Percentiles rank a stretch among this genome's conserved stretches.
These are phyloP conservation scores for Argentina silus DNA, from an alignment of 2,797 vertebrate species.

Conservation along the genomic window DNA sequence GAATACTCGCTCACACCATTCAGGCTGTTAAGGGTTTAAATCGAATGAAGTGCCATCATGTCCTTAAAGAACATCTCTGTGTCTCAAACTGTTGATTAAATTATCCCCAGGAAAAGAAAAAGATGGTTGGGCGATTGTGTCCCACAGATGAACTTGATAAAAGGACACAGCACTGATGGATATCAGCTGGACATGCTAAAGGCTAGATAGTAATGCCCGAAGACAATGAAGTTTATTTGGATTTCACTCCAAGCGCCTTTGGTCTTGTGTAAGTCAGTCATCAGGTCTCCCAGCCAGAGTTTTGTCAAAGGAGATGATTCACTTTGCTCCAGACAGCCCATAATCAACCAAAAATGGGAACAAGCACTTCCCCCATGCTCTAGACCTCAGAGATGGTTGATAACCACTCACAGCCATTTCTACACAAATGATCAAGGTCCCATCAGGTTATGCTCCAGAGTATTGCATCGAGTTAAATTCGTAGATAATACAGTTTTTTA, in stretches of 20 bases:
- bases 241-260: constrained; percentile 6
- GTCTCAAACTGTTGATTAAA: too few relatives aligned
- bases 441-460: too few relatives aligned
- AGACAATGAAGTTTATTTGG: not conserved
- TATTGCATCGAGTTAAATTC: too few relatives aligned
- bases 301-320: constrained; percentile 27
- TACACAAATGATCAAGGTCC: too few relatives aligned
- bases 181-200: not conserved
- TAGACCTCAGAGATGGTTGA: not conserved
- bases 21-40: too few relatives aligned
- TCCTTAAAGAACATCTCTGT: too few relatives aligned
- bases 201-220: not conserved
- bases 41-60: too few relatives aligned
- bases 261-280: constrained; percentile 30
- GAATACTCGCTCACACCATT: too few relatives aligned
- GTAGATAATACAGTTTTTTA: too few relatives aligned
- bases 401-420: too few relatives aligned
- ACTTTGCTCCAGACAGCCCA: constrained; percentile 22
- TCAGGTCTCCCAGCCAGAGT: constrained; percentile 17
- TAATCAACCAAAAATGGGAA: constrained; percentile 18
- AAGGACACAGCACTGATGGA: not conserved
- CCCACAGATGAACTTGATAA: not conserved
- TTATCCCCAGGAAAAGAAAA: not conserved
- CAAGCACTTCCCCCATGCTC: not conserved
- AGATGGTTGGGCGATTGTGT: not conserved